Percentiles rank a stretch among this genome's conserved stretches.
phyloP scores from a whole-genome alignment of 2,113 vertebrate species.

The Colossoma macropomum region DNA sequence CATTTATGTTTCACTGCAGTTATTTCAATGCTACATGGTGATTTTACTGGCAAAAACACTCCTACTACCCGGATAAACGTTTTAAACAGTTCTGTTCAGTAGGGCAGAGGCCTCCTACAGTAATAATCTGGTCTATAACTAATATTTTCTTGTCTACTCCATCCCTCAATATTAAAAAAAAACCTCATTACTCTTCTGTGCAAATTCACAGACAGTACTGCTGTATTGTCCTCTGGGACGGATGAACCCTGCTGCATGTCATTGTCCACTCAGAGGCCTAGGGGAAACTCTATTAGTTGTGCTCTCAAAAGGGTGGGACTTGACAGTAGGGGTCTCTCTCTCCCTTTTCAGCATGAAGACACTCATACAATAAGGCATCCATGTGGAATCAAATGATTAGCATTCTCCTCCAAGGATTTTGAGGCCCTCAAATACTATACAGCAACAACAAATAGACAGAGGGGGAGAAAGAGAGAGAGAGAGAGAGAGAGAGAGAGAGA shows the following conservation, averaged over 20 bases:
- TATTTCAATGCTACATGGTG: too few relatives aligned
- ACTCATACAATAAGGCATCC: background rate
- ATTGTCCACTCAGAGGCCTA: background rate
- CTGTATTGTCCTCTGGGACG: background rate
- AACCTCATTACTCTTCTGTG: background rate
- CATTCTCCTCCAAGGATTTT: background rate
- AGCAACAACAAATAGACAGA: background rate
- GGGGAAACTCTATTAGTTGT: background rate
- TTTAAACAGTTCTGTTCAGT: too few relatives aligned
- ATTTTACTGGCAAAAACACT: too few relatives aligned
- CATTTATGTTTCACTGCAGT: too few relatives aligned
- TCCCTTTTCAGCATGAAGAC: slow-evolving; percentile 1
- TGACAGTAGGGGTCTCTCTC: slow-evolving; percentile 35
- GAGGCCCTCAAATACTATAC: background rate
- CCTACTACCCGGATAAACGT: too few relatives aligned
- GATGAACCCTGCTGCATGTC: background rate
- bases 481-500: too few relatives aligned
- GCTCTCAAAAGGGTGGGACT: background rate
- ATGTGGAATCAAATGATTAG: background rate
- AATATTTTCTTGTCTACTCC: too few relatives aligned
- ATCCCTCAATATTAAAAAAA: background rate
- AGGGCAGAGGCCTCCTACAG: too few relatives aligned
- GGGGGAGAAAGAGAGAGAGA: too few relatives aligned
- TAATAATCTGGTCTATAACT: too few relatives aligned
- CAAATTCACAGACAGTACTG: background rate